Evolutionary conservation across 2,113 vertebrate genomes (phyloP).

Genomic region (Rhynchopsitta pachyrhyncha): DNA sequence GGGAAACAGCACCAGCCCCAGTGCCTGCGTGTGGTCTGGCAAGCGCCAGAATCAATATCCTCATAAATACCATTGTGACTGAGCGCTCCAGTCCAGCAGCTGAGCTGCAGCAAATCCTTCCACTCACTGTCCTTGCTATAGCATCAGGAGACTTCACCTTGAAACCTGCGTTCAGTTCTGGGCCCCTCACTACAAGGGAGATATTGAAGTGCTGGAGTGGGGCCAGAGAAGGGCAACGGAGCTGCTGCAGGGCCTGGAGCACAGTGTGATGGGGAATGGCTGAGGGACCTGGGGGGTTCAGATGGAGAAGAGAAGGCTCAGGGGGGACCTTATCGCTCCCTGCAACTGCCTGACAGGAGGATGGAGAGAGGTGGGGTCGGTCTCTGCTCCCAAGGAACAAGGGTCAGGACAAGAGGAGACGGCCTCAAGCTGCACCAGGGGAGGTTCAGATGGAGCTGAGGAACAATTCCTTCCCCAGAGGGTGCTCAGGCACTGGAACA

Average conservation of each 20-base stretch:
- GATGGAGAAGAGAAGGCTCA: no score
- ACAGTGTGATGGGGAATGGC: neutral
- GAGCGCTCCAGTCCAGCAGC: neutral
- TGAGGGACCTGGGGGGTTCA: no score
- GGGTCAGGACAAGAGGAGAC: no score
- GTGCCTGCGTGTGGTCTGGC: fast-evolving
- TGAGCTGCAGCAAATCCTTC: neutral
- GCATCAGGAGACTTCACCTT: neutral
- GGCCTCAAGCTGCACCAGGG: no score
- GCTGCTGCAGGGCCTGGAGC: neutral
- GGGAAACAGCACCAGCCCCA: neutral
- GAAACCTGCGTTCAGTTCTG: neutral
- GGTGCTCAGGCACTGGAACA: neutral
- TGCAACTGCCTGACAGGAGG: no score
- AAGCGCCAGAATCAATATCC: neutral
- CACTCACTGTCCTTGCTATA: neutral
- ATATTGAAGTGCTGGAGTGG: neutral
- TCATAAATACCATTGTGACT: neutral
- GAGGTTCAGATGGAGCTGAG: no score
- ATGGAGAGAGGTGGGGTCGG: no score
- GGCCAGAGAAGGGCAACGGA: neutral
- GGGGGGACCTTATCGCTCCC: no score
- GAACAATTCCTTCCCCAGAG: neutral
- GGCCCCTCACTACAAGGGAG: neutral
- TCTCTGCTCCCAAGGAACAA: no score